Evolutionary conservation across 2,797 vertebrate genomes (phyloP), one percentile per base, ranked within the genome.

Genomic region (Nyctalus aviator): DNA sequence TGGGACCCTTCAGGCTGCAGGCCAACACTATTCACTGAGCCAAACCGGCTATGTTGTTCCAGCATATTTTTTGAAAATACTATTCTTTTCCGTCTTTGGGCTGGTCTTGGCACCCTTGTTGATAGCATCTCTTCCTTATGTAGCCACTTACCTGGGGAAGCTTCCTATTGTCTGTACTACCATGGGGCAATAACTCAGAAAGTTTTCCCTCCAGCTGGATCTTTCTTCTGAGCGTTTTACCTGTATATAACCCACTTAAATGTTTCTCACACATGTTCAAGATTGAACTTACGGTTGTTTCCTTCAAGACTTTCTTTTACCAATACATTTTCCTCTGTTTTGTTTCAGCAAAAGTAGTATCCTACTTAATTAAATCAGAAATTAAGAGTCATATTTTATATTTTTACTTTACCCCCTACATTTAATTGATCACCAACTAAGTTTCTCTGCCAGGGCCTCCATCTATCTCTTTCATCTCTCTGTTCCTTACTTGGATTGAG

Each of bases 111-210:
- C 30, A 62, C 46, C 66, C 6, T 76, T 85, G 6, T 37, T 48
- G 35, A 66, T 44, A 85, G n/a, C 59, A 57, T 91, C 62, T 89
- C 46, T 91, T 93, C 64, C 62, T 77, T 83, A 46, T 68, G 41
- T 25, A 79, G 14, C 30, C n/a, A 37, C 37, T 59, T 66, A 41
- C 32, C 50, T 37, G 72, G 78, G 12, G 11, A 17, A 30, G 44
- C 27, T 89, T 85, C 57, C 53, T 41, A 87, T 53, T 10, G 78
- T 35, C 25, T 57, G 1, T 90, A 46, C 25, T 32, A 46, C 11
- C 25, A 12, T 23, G 17, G 75, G 20, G 23, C 30, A 18, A 0
- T 72, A 85, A 44, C 55, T 93, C 18, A 59, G 46, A 81, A 82
- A 41, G 68, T 15, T 59, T 50, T 59, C 30, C n/a, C 44, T 57